A percentile compares a stretch with the other conserved stretches of the same genome.
Evolutionary conservation across 2,797 vertebrate species (phyloP).

Genomic region (Bryconaethiops microstoma): DNA sequence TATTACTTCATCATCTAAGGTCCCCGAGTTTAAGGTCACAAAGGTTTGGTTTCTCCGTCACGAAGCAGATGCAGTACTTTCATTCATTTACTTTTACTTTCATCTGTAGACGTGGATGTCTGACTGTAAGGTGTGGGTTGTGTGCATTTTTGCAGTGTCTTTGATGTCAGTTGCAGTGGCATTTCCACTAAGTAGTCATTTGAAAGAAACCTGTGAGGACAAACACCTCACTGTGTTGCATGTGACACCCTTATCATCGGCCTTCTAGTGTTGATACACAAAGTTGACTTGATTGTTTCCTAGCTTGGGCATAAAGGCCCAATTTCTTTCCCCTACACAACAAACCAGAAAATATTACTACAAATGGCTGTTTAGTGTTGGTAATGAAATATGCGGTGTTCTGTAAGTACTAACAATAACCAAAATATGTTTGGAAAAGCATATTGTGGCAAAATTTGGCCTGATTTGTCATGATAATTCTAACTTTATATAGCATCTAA

Average conservation of each 20-base stretch:
- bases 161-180: constrained; percentile 19
- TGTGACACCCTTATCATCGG: background rate
- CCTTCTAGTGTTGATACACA: background rate
- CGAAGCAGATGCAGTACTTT: background rate
- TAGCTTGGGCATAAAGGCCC: background rate
- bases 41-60: background rate
- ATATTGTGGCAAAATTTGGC: too few relatives aligned
- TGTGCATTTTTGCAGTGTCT: background rate
- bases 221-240: background rate
- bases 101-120: background rate
- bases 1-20: background rate
- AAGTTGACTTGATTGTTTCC: background rate
- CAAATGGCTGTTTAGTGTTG: too few relatives aligned
- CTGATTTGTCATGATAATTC: too few relatives aligned
- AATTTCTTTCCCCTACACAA: too few relatives aligned
- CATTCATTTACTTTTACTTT: background rate
- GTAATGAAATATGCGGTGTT: too few relatives aligned
- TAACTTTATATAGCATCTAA: too few relatives aligned
- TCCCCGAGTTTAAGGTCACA: background rate
- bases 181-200: constrained; percentile 39
- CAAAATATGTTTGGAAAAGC: too few relatives aligned
- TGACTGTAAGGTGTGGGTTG: constrained; percentile 16
- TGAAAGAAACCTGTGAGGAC: constrained; percentile 27
- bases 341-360: too few relatives aligned
- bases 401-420: too few relatives aligned